These are phyloP conservation scores for Mico argentatus DNA, from an alignment of 2,797 vertebrate genomes.

Conservation along the genomic window DNA sequence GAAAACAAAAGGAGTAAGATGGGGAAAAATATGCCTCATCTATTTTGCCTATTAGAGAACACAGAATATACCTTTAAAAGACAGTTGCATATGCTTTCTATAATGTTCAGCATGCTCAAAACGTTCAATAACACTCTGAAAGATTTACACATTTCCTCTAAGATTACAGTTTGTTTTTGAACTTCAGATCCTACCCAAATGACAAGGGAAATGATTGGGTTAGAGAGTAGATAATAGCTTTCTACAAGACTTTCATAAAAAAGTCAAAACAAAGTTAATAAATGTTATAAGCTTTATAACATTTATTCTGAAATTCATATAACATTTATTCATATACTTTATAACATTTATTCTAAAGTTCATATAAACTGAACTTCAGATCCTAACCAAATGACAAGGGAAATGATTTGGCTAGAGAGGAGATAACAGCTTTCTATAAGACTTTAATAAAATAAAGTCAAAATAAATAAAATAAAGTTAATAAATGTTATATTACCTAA, in stretches of 20 bases:
- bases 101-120: not conserved
- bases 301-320: no score
- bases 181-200: not conserved
- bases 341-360: no score
- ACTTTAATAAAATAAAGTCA: no score
- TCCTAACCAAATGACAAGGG: no score
- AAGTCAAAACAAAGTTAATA: no score
- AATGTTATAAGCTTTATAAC: no score
- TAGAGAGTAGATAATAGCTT: not conserved
- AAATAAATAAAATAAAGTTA: no score
- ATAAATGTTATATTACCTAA: not conserved
- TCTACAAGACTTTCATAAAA: not conserved
- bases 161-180: not conserved
- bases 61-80: not conserved
- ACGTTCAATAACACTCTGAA: not conserved
- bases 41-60: not conserved
- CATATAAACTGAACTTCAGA: no score
- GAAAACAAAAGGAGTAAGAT: not conserved
- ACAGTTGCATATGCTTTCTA: not conserved
- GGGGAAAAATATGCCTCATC: not conserved
- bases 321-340: no score
- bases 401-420: no score
- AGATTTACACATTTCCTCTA: not conserved
- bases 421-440: no score
- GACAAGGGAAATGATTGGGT: not conserved